These are phyloP conservation scores for Apeltes quadracus DNA, from an alignment of 2,113 vertebrate species.

Conservation along the genomic window DNA sequence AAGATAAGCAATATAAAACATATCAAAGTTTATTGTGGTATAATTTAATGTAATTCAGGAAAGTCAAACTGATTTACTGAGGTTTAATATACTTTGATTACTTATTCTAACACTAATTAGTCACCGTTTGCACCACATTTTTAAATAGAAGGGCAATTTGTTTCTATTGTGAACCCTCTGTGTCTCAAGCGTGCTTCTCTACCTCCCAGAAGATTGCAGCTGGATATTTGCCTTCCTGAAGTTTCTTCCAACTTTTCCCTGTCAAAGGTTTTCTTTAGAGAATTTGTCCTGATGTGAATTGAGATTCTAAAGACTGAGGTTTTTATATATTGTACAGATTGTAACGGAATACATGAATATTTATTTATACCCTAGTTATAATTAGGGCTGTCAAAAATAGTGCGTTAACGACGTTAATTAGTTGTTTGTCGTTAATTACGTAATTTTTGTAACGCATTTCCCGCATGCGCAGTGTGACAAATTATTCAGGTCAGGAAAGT, in stretches of 20 bases:
- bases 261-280: too few relatives aligned
- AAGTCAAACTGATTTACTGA: not conserved
- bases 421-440: too few relatives aligned
- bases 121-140: not conserved
- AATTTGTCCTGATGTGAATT: too few relatives aligned
- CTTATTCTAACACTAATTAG: not conserved
- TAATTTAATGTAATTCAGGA: rapidly evolving
- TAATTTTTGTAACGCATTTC: too few relatives aligned
- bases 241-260: too few relatives aligned
- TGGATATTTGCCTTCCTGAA: not conserved
- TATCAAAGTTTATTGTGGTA: not conserved
- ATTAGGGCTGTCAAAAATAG: too few relatives aligned
- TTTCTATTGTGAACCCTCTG: not conserved
- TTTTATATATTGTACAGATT: not conserved
- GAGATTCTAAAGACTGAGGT: too few relatives aligned
- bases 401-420: too few relatives aligned
- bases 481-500: too few relatives aligned
- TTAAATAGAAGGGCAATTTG: not conserved
- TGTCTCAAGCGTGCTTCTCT: not conserved
- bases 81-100: not conserved
- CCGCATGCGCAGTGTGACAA: too few relatives aligned
- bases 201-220: not conserved
- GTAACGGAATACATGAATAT: not conserved
- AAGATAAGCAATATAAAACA: not conserved
- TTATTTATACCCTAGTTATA: not conserved